Evolutionary conservation across 2,888 invertebrate genomes (phyloP).

Genomic region (Epinotia demarniana): DNA sequence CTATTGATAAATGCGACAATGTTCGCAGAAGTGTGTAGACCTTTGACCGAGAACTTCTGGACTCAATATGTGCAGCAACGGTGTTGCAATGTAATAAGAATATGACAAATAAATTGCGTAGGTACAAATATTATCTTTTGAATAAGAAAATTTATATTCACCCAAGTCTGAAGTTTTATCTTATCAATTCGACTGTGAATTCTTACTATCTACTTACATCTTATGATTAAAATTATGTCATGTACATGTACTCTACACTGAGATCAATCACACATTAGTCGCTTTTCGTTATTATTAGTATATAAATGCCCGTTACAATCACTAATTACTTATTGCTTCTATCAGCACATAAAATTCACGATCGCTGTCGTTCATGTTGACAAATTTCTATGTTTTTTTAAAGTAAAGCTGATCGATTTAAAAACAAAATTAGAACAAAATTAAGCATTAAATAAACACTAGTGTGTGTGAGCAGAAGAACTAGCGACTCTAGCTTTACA

Average conservation of each 20-base stretch:
- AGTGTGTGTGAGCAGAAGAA: too few species aligned
- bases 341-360: background rate
- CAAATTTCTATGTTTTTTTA: background rate
- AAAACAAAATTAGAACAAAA: too few species aligned
- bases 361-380: background rate
- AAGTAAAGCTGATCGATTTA: too few species aligned
- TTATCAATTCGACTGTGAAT: background rate
- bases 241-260: background rate
- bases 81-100: constrained; percentile 40
- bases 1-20: constrained; percentile 66
- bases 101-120: constrained; percentile 37
- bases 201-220: background rate
- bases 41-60: constrained; percentile 60
- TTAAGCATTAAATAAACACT: too few species aligned
- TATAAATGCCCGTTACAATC: background rate
- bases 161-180: background rate
- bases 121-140: constrained; percentile 18
- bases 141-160: background rate
- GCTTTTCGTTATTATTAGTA: background rate
- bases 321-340: background rate
- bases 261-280: constrained; percentile 21
- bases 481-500: too few species aligned
- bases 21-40: constrained; percentile 56
- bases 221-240: background rate
- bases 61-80: constrained; percentile 58